Percentiles rank a stretch among this genome's conserved stretches.
These are phyloP conservation scores for Aplochiton taeniatus DNA, from an alignment of 2,797 vertebrate genomes.

Conservation along the genomic window DNA sequence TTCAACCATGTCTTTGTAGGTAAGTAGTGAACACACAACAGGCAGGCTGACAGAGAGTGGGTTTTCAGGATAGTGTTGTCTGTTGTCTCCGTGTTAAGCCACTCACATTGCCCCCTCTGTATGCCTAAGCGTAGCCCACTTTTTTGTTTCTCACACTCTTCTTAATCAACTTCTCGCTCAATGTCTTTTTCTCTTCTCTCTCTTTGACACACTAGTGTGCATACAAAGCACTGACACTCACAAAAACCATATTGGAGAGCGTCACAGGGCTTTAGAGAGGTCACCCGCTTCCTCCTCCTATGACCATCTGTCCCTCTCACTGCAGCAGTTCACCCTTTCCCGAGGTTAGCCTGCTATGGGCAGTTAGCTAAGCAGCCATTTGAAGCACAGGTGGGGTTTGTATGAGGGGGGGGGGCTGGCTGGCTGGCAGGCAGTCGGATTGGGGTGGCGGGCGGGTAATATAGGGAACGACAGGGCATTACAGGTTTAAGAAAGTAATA, in stretches of 20 bases:
- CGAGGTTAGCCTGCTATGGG: constrained; percentile 71
- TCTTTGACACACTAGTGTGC: no score
- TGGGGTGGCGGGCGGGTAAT: no score
- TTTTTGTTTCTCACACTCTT: no score
- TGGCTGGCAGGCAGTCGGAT: no score
- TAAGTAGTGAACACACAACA: not conserved
- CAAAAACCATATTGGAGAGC: not conserved
- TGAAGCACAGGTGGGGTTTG: constrained; percentile 36
- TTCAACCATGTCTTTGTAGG: not conserved
- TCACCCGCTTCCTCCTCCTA: constrained; percentile 46
- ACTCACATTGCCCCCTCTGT: no score
- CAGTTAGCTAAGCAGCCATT: constrained; percentile 65
- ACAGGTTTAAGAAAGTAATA: constrained; percentile 20
- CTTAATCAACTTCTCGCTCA: no score
- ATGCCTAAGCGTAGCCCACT: no score
- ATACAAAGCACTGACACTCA: no score
- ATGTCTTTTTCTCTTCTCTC: no score
- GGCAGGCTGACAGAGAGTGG: not conserved
- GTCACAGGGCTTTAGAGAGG: constrained; percentile 35
- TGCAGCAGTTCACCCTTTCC: constrained; percentile 60
- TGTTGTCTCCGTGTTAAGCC: no score
- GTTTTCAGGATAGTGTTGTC: no score
- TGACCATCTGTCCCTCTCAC: constrained; percentile 76
- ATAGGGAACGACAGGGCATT: not conserved
- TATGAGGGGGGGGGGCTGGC: no score